These are phyloP conservation scores for Halocaridina rubra DNA, from an alignment of 2,888 invertebrate genomes.

Conservation along the genomic window DNA sequence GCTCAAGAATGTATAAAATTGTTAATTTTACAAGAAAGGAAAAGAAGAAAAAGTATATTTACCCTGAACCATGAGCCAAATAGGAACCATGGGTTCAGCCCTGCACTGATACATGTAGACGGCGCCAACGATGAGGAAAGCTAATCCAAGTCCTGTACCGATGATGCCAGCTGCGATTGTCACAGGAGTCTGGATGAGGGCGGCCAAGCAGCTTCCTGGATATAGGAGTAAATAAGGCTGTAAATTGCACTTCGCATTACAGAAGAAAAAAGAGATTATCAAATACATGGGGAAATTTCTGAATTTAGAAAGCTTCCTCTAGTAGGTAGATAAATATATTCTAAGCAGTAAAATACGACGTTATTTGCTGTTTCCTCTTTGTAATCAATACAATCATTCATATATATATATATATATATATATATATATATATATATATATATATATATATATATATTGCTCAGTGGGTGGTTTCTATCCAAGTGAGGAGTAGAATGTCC, in stretches of 20 bases:
- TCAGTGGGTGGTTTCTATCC: too few species aligned
- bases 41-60: not conserved
- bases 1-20: not conserved
- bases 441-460: slow-evolving; percentile 8
- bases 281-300: not conserved
- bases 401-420: slow-evolving; percentile 5
- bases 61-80: slow-evolving; percentile 55
- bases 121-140: slow-evolving; percentile 44
- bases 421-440: slow-evolving; percentile 21
- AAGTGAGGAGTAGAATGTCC: too few species aligned
- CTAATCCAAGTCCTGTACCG: slow-evolving; percentile 24
- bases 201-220: slow-evolving; percentile 20
- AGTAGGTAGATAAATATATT: not conserved
- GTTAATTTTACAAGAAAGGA: not conserved
- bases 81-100: slow-evolving; percentile 51
- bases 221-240: not conserved
- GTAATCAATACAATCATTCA: not conserved
- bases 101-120: slow-evolving; percentile 32
- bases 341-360: not conserved
- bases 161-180: slow-evolving; percentile 16
- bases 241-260: not conserved
- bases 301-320: not conserved
- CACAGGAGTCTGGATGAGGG: slow-evolving; percentile 11
- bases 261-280: not conserved
- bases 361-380: not conserved